These are phyloP conservation scores for Criorhina ranunculi DNA, from an alignment of 2,888 invertebrate genomes.

Conservation along the genomic window DNA sequence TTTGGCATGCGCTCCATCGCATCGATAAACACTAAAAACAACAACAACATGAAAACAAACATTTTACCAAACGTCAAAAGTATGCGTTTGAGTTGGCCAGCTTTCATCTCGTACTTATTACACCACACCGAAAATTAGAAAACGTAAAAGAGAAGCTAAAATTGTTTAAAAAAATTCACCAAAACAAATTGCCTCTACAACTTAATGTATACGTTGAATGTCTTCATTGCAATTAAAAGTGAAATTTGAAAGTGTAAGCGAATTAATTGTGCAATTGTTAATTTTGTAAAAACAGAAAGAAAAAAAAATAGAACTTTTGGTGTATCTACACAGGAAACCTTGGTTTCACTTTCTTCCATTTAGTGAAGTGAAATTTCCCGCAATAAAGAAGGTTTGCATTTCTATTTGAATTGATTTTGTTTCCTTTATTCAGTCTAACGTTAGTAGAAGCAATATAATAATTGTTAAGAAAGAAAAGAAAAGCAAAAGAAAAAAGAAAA, in stretches of 20 bases:
- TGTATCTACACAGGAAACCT: conserved; percentile 21
- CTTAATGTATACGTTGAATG: not conserved
- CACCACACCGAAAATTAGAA: conserved; percentile 41
- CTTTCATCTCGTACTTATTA: conserved; percentile 51
- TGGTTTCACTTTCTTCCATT: conserved; percentile 51
- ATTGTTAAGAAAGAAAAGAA: not conserved
- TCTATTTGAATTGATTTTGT: conserved; percentile 3
- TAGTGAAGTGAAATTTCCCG: conserved; percentile 47
- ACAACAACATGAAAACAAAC: conserved; percentile 63
- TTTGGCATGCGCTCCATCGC: conserved; percentile 54
- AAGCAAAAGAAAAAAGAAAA: not conserved
- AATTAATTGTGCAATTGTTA: conserved; percentile 43
- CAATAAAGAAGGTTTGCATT: conserved; percentile 60
- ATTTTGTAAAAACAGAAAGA: conserved; percentile 15
- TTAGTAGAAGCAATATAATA: not conserved
- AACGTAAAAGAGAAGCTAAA: conserved; percentile 32
- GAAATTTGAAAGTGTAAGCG: conserved; percentile 63
- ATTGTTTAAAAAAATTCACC: conserved; percentile 38
- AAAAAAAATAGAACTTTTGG: conserved; percentile 14
- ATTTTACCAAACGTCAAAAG: conserved; percentile 56
- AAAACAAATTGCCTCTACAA: conserved; percentile 27
- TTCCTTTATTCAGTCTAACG: conserved; percentile 23
- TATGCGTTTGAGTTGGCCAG: conserved; percentile 24
- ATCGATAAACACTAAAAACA: conserved; percentile 70
- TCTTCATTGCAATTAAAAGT: conserved; percentile 33